Evolutionary conservation across 2,113 vertebrate genomes (phyloP).

Genomic region (Silurus glanis): DNA sequence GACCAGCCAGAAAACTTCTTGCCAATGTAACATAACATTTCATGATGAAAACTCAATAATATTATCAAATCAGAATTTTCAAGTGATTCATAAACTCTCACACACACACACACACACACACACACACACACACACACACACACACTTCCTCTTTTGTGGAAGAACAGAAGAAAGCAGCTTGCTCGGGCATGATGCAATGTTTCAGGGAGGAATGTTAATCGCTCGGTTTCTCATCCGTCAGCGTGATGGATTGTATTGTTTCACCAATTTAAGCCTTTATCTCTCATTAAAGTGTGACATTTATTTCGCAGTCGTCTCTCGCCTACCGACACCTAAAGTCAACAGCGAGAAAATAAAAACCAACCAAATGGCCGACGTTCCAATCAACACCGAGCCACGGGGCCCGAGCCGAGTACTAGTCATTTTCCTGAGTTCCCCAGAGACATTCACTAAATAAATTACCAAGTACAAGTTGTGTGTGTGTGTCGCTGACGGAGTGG

Average conservation of each 20-base stretch:
- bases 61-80: no score
- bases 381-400: constrained; percentile 62
- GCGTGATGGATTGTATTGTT: constrained; percentile 66
- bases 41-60: no score
- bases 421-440: constrained; percentile 59
- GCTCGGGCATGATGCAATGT: constrained; percentile 50
- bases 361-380: constrained; percentile 65
- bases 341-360: constrained; percentile 65
- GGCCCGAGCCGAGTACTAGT: constrained; percentile 50
- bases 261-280: constrained; percentile 66
- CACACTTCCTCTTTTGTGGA: neutral
- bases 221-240: constrained; percentile 57
- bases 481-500: constrained; percentile 30
- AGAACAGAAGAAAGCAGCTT: constrained; percentile 15
- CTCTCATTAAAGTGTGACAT: constrained; percentile 60
- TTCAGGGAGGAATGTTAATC: constrained; percentile 55
- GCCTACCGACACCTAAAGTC: constrained; percentile 59
- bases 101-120: neutral
- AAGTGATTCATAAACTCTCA: neutral
- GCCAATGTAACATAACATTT: no score
- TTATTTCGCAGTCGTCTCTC: constrained; percentile 60
- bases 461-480: constrained; percentile 49
- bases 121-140: constrained; percentile 2
- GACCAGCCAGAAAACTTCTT: no score
- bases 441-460: constrained; percentile 67